Base-by-base conservation (phyloP, 2,888 invertebrate species). In the Smittia sp. region DNA sequence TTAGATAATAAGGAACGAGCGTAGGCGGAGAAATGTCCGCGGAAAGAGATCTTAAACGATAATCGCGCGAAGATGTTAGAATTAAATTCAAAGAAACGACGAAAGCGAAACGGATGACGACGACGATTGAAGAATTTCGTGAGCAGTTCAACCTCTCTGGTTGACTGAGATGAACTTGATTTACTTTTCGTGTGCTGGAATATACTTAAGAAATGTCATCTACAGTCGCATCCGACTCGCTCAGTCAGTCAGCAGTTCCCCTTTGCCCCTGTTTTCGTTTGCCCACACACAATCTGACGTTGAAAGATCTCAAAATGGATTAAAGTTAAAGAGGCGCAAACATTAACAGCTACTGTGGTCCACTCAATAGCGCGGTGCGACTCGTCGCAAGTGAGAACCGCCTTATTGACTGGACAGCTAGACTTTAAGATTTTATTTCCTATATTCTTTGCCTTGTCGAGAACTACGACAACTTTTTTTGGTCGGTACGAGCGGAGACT, bases 341-440 rank as follows among this genome's bases (percentile, higher is more conserved):
- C 75, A 75, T 74, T 74, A 75, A 76, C 76, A 77, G 76, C 67
- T 13, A 15, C 20, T 73, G 69, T 74, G 74, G 75, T 76, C 75
- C 76, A 76, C 76, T 77, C 74, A 75, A 75, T 75, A 52, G 68
- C 41, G 75, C 76, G 74, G 77, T 74, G 75, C 66, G 62, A 70
- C 58, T 39, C 54, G 25, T 74, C 75, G 73, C 76, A 75, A 22
- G 77, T 77, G 77, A 77, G 77, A 76, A 76, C 76, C 75, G 75
- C 75, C 74, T 41, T 38, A 75, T 75, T 76, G 75, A 77, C 76
- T 77, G 75, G 74, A 76, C 75, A 72, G 72, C 20, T 72, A 72
- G 72, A 7, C n/a, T 62, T 41, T 32, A 52, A 38, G 38, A 22
- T 3, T 24, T 13, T 72, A 62, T 72, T 58, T 58, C 22, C 13